Conservation (phyloP, 2,888 invertebrate genomes). For the Odontothrips loti region DNA sequence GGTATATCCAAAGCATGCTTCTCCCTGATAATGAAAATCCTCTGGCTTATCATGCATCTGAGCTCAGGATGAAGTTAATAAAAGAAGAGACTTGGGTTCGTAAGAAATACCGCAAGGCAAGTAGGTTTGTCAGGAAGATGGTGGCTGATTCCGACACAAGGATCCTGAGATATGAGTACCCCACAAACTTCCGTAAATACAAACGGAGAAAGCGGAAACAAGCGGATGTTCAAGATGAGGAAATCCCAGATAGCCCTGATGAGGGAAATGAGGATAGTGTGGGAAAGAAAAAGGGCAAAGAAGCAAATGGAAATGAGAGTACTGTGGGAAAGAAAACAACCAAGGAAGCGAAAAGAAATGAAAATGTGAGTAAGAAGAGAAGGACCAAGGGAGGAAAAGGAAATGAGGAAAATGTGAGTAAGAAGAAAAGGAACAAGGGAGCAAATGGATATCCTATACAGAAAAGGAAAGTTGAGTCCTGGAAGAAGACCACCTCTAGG, state of each 20-base stretch:
- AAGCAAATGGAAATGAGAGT: no score
- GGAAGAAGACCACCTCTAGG: neutral
- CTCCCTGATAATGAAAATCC: neutral
- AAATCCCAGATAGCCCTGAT: no score
- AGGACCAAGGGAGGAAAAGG: no score
- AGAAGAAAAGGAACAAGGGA: neutral
- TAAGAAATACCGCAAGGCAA: neutral
- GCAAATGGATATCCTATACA: neutral
- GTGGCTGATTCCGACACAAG: neutral
- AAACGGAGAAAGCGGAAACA: no score
- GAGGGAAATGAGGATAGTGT: no score
- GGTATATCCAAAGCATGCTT: neutral
- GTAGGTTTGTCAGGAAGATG: neutral
- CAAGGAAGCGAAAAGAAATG: no score
- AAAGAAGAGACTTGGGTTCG: neutral
- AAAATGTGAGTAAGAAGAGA: no score
- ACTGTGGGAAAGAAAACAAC: no score
- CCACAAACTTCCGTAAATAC: no score
- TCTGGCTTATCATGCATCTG: neutral
- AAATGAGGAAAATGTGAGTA: no score
- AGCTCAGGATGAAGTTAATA: neutral
- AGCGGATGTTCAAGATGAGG: neutral
- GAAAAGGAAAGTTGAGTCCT: neutral
- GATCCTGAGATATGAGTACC: neutral
- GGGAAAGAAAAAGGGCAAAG: no score